phyloP scores from a whole-genome alignment of 1,140 invertebrate species.

The Drosophila rufa region DNA sequence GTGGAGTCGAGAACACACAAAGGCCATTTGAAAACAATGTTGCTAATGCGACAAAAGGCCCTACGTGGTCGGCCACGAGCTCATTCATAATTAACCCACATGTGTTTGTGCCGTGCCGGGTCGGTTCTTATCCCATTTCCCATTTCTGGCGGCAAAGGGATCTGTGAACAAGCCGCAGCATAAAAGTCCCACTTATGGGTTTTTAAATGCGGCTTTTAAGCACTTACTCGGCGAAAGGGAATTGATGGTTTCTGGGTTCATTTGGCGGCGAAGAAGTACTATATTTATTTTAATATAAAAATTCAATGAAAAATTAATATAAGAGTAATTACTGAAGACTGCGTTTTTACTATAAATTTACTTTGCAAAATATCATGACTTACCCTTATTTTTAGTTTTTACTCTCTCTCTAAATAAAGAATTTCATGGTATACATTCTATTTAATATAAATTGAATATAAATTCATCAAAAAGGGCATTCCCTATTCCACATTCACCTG shows the following conservation, averaged over 20 bases:
- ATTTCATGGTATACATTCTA: too few relatives aligned
- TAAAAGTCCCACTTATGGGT: constrained; percentile 63
- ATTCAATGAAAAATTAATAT: background rate
- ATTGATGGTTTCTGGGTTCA: background rate
- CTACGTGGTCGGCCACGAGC: constrained; percentile 35
- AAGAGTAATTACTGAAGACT: background rate
- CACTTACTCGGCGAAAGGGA: constrained; percentile 4
- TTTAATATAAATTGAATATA: background rate
- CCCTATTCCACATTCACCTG: background rate
- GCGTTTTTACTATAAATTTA: too few relatives aligned
- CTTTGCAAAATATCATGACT: too few relatives aligned
- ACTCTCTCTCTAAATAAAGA: too few relatives aligned
- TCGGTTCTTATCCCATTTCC: constrained; percentile 4
- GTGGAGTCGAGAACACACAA: constrained; percentile 54
- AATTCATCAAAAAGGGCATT: background rate
- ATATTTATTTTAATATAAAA: background rate
- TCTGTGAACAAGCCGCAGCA: constrained; percentile 49
- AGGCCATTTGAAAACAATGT: constrained; percentile 69
- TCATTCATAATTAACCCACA: constrained; percentile 80
- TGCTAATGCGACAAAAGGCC: constrained; percentile 73
- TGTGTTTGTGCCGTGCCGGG: constrained; percentile 28
- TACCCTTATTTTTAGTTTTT: too few relatives aligned
- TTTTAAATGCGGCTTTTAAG: constrained; percentile 76
- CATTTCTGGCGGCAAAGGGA: constrained; percentile 23
- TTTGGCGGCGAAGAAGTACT: constrained; percentile 14